Evolutionary conservation across 2,888 invertebrate species (phyloP), one percentile per base, ranked within the genome.

Genomic region (Xylocampa areola): DNA sequence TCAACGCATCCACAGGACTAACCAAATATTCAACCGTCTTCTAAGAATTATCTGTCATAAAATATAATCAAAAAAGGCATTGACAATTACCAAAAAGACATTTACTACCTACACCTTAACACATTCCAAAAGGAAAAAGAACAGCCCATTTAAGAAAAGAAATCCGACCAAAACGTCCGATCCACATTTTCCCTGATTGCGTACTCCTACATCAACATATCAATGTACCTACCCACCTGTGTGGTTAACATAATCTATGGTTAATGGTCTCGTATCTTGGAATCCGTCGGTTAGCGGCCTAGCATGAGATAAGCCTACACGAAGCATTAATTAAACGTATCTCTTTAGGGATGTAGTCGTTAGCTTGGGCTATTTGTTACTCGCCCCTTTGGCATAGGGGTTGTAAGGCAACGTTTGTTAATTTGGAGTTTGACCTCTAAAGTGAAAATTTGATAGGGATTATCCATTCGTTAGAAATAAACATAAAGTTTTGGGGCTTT

Each of bases 281-380:
- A 66, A 69, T 68, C 73, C 70, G 64, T 74, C 70, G 65, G 68
- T 75, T 75, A 79, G 77, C 73, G 67, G 55, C 55, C 64, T 64
- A 69, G 50, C 61, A 75, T 59, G 67, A 80, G 80, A 79, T 80
- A 79, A 79, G 74, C 57, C 66, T 72, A 61, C 76, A 71, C 37
- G 39, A 50, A 48, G 73, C 76, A 81, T 80, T 80, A 81, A 82
- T 82, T 80, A 80, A 73, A 72, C 62, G 73, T 69, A 78, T 79
- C 69, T 50, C 32, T 58, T 54, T 43, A 71, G 64, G 49, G 49
- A 43, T 35, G 57, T 59, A 52, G 64, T 80, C 83, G 81, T 83
- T 84, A 84, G 73, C 80, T 81, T 77, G 33, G 63, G 76, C 82
- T 77, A 72, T 76, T 79, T 77, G 54, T 45, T 53, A 45, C 32